Evolutionary conservation across 1,140 invertebrate species (phyloP), one percentile per base, ranked within the genome.

Genomic region (Hermetia illucens): DNA sequence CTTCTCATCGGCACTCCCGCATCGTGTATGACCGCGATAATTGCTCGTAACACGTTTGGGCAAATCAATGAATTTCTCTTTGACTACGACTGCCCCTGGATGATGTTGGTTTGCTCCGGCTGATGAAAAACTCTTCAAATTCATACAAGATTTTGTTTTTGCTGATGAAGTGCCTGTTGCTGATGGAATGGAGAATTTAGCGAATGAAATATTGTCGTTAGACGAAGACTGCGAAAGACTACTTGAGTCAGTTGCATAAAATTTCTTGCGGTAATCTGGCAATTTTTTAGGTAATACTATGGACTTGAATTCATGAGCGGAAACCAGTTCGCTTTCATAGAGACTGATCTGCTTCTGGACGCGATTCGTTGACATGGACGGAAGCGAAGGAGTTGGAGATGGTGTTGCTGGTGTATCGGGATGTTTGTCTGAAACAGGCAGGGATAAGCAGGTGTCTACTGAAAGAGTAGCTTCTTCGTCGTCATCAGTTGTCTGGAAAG

Each of bases 391-490:
- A 55, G 20, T n/a, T n/a, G n/a, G n/a, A n/a, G n/a, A n/a, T n/a
- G n/a, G n/a, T n/a, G n/a, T n/a, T n/a, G n/a, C n/a, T n/a, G n/a
- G n/a, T n/a, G n/a, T n/a, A 3, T 47, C 47, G 2, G 48, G 48
- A 12, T 58, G 52, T 31, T 43, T 45, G 3, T 19, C 27, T 1
- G 50, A 49, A 36, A 61, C 46, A 5, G 49, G 57, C 3, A 52
- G 55, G 2, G 52, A 55, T 3, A 49, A 58, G 17, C 55, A 53
- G 3, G 56, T 46, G 33, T 65, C 69, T 9, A 56, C 58, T 24
- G 68, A 70, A 12, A 70, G 41, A 1, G 70, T 70, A 22, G 66
- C 63, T 46, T 68, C 66, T 38, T 72, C 68, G 27, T 62, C 59
- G 3, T 70, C 69, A 41, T 27, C 8, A 27, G 8, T 27, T 27